Percentiles rank a stretch among this genome's conserved stretches.
Conservation (phyloP, 2,888 invertebrate species). For the Eristalis arbustorum region DNA sequence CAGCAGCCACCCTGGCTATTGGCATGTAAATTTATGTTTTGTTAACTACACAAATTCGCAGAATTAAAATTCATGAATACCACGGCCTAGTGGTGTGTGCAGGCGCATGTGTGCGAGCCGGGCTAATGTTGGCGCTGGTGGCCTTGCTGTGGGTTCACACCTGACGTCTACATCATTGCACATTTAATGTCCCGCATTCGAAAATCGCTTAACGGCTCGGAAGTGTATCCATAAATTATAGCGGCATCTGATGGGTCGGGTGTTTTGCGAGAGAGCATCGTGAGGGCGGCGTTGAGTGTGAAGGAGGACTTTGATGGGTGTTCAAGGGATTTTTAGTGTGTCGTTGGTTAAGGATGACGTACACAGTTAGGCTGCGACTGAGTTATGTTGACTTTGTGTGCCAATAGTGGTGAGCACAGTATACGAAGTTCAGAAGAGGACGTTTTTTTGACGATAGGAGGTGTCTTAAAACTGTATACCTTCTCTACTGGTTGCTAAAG, state of each 20-base stretch:
- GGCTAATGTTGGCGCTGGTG: slow-evolving; percentile 8
- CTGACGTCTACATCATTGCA: slow-evolving; percentile 63
- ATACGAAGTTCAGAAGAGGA: no score
- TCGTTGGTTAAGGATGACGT: not conserved
- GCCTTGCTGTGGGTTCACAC: slow-evolving; percentile 31
- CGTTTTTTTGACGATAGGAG: no score
- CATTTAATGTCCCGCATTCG: slow-evolving; percentile 63
- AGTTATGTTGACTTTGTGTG: no score
- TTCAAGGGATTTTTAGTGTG: not conserved
- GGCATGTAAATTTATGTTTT: slow-evolving; percentile 68
- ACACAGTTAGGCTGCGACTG: no score
- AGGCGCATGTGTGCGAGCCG: slow-evolving; percentile 1
- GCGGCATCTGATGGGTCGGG: not conserved
- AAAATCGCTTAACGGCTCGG: slow-evolving; percentile 56
- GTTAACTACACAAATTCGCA: slow-evolving; percentile 68
- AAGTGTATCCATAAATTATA: slow-evolving; percentile 62
- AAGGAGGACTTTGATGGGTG: not conserved
- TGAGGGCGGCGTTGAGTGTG: no score
- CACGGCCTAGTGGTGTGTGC: slow-evolving; percentile 4
- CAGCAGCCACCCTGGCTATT: not conserved
- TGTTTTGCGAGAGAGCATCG: not conserved
- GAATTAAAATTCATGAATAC: slow-evolving; percentile 69
- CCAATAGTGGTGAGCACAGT: no score
- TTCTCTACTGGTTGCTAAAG: no score
- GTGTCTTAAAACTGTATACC: no score